Evolutionary conservation across 2,888 invertebrate genomes (phyloP), one percentile per base, ranked within the genome.

Genomic region (Hyppa rectilinea): DNA sequence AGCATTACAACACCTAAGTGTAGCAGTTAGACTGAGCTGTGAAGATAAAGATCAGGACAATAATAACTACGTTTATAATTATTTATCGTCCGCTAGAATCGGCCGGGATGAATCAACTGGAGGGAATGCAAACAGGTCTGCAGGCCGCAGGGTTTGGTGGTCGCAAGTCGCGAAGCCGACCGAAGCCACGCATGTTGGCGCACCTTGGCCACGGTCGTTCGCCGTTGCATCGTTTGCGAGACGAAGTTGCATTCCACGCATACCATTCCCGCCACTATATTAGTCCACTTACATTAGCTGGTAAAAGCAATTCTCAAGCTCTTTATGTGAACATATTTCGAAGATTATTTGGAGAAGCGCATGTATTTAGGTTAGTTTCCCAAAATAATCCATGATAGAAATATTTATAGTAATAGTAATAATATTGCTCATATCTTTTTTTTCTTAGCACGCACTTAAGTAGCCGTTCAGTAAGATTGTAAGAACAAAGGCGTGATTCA

Each of bases 231-330:
- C 87, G 88, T 85, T 87, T 83, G 87, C 88, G 88, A 87, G 87
- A 88, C 87, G 85, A 80, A 85, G 86, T 90, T 89, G 88, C 92
- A 94, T 92, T 93, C 93, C 91, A 81, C 75, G 73, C 91, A 92
- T 93, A 85, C 91, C 91, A 83, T 89, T 88, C 87, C 91, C 89
- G 87, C 87, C 86, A 75, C 66, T 66, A 73, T 71, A 78, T 68
- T 75, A 80, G 78, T 80, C 82, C 75, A 71, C 71, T 73, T 71
- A 72, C 62, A 76, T 78, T 76, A 75, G 52, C 53, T 40, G 59
- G 59, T 72, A 78, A 71, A 81, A 75, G 73, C 79, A 55, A 72
- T 78, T 63, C 67, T 68, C 71, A 75, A 80, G 73, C 67, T 77
- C 64, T 79, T 70, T 64, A 58, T 69, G 49, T 52, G 45, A 52